phyloP scores from a whole-genome alignment of 2,113 vertebrate genomes.

The Pogona vitticeps region DNA sequence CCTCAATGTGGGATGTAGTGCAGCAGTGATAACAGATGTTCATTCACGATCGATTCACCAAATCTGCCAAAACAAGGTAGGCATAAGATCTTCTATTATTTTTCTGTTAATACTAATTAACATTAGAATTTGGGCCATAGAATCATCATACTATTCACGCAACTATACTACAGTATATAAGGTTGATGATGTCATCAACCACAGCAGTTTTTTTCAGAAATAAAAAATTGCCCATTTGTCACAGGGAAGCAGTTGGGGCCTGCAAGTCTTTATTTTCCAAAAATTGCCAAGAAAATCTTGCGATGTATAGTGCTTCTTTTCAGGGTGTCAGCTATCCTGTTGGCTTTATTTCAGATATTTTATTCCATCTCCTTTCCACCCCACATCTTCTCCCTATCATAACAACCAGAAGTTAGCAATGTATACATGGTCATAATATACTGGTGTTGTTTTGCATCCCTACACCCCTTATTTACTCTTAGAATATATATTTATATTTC shows the following conservation, averaged over 20 bases:
- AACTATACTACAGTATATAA: too few relatives aligned
- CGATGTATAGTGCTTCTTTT: not conserved
- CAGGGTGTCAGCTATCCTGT: not conserved
- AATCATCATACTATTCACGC: too few relatives aligned
- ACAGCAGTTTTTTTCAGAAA: too few relatives aligned
- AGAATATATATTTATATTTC: not conserved
- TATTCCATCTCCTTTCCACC: not conserved
- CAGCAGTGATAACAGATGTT: slow-evolving; percentile 76
- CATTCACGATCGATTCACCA: slow-evolving; percentile 84
- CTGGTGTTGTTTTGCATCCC: not conserved
- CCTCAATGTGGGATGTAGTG: slow-evolving; percentile 80
- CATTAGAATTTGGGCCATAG: not conserved
- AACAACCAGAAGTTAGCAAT: not conserved
- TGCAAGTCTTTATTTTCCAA: too few relatives aligned
- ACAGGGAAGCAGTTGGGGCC: not conserved
- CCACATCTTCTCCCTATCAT: not conserved
- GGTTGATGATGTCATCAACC: too few relatives aligned
- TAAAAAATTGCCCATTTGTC: too few relatives aligned
- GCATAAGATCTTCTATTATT: not conserved
- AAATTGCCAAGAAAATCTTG: not conserved
- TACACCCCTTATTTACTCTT: not conserved
- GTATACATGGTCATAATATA: too few relatives aligned
- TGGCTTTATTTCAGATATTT: too few relatives aligned
- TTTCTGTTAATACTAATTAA: not conserved
- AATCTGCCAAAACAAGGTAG: slow-evolving; percentile 89